Percentiles rank a stretch among this genome's conserved stretches.
Evolutionary conservation across 2,797 vertebrate genomes (phyloP).

Genomic region (Chaenodraco wilsoni): DNA sequence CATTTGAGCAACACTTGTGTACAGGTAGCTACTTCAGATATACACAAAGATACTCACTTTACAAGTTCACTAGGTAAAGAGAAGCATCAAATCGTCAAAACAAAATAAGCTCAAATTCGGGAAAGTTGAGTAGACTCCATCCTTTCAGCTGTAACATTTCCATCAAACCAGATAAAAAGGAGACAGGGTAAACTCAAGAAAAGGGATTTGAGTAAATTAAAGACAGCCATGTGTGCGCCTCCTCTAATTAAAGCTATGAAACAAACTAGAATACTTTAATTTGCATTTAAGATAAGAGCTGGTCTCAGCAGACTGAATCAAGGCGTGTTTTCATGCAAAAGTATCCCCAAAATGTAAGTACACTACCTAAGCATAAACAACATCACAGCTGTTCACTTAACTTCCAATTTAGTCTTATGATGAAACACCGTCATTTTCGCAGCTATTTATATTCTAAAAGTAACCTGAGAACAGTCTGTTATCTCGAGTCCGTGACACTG

Average conservation of each 20-base stretch:
- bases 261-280: conserved; percentile 1
- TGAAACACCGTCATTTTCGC: conserved; percentile 5
- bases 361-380: conserved; percentile 22
- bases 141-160: not conserved
- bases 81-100: no score
- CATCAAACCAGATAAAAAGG: not conserved
- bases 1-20: not conserved
- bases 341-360: conserved; percentile 30
- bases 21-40: no score
- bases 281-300: conserved; percentile 8
- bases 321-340: conserved; percentile 41
- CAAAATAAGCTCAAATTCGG: no score
- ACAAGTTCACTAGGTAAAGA: no score
- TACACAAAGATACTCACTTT: no score
- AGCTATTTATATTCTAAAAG: conserved; percentile 2
- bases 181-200: not conserved
- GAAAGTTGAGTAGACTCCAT: not conserved
- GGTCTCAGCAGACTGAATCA: conserved; percentile 14
- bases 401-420: conserved; percentile 15
- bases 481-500: not conserved
- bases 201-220: not conserved
- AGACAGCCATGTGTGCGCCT: not conserved
- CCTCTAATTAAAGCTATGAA: not conserved
- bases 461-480: conserved; percentile 9
- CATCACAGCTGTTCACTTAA: conserved; percentile 20